Evolutionary conservation across 2,888 invertebrate species (phyloP).

Genomic region (Torymus texanus): DNA sequence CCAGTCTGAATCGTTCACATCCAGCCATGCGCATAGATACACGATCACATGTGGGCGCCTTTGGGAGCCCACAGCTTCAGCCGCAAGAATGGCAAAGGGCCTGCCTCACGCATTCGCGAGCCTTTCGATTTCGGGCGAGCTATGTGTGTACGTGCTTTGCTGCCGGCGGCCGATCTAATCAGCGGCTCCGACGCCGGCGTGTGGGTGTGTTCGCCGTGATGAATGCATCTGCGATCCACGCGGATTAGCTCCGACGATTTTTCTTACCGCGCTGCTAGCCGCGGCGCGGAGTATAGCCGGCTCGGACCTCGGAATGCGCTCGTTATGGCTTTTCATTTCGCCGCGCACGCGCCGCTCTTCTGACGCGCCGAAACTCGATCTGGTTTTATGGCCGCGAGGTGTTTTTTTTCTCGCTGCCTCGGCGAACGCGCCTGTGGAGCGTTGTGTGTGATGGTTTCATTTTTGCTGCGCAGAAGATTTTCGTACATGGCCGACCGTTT

Average conservation of each 20-base stretch:
- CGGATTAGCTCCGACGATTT: conserved; percentile 43
- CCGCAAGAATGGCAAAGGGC: no score
- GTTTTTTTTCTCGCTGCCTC: background rate
- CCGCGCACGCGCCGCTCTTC: background rate
- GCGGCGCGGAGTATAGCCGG: no score
- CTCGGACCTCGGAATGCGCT: background rate
- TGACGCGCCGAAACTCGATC: conserved; percentile 29
- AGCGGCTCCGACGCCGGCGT: background rate
- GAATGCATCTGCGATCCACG: conserved; percentile 30
- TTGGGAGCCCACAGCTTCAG: no score
- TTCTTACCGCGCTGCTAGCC: conserved; percentile 14
- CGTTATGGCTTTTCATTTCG: conserved; percentile 20
- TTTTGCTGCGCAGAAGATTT: no score
- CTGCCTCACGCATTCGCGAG: background rate
- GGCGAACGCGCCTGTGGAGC: no score
- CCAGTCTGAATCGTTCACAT: no score
- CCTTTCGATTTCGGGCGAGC: conserved; percentile 4
- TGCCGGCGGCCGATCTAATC: conserved; percentile 40
- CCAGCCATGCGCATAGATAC: no score
- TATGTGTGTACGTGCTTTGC: background rate
- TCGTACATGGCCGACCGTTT: background rate
- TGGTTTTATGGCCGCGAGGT: background rate
- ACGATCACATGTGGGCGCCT: no score
- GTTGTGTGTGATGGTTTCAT: no score
- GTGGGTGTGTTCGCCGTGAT: conserved; percentile 38